Evolutionary conservation across 2,888 invertebrate genomes (phyloP).

Genomic region (Colostygia pectinataria): DNA sequence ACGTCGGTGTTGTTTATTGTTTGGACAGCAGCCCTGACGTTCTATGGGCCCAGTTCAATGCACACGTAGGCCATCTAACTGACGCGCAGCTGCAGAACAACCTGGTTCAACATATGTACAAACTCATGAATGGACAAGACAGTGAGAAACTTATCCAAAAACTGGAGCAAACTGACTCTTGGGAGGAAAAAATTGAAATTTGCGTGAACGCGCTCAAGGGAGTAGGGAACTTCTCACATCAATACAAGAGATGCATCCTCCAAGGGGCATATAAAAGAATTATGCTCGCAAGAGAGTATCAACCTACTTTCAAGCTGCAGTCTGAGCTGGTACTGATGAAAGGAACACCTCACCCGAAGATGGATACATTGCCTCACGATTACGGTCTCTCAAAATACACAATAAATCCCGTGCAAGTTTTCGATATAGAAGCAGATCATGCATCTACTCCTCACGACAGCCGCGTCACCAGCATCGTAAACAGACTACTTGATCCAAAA

Average conservation of each 20-base stretch:
- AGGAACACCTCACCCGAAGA: constrained; percentile 41
- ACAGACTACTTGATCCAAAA: constrained; percentile 28
- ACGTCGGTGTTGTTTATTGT: constrained; percentile 47
- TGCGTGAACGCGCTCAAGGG: constrained; percentile 39
- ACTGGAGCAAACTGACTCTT: constrained; percentile 35
- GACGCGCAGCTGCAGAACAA: constrained; percentile 42
- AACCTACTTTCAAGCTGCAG: constrained; percentile 40
- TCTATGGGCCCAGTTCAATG: constrained; percentile 43
- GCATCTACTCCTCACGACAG: constrained; percentile 38
- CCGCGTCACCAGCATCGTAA: constrained; percentile 45
- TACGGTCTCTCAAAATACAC: constrained; percentile 46
- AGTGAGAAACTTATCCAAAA: constrained; percentile 37
- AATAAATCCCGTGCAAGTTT: constrained; percentile 38
- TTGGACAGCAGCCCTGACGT: constrained; percentile 54
- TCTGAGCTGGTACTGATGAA: constrained; percentile 47
- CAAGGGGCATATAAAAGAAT: constrained; percentile 45
- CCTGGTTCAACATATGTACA: constrained; percentile 45
- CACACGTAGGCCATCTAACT: constrained; percentile 43
- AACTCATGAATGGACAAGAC: constrained; percentile 40
- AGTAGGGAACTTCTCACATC: constrained; percentile 39
- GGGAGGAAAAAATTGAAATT: constrained; percentile 42
- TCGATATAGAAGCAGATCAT: constrained; percentile 42
- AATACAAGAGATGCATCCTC: constrained; percentile 44
- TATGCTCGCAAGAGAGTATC: constrained; percentile 38
- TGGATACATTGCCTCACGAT: constrained; percentile 35